phyloP scores from a whole-genome alignment of 2,113 vertebrate species.

The cattle (Bos taurus) region ARS-UCD2.0 NC_037330.1:61572501-61573000 shows the following conservation, averaged over 20 bases:
- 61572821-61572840: not conserved
- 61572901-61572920: not conserved
- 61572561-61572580: not conserved
- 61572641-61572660: not conserved
- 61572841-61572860: not conserved
- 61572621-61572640: not conserved
- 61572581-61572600: not conserved
- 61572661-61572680: not conserved
- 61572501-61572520: not conserved
- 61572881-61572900: not conserved
- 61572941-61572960: not conserved
- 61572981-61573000: not conserved
- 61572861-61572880: not conserved
- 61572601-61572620: not conserved
- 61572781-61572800: not conserved
- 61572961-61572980: conserved; percentile 28
- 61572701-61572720: rapidly evolving
- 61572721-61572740: not conserved
- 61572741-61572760: not conserved
- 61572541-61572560: too few species aligned
- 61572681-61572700: not conserved
- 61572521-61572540: not conserved
- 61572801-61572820: not conserved
- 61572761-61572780: not conserved
- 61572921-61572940: not conserved